Conservation (phyloP, 2,797 vertebrate species). For the Pangasius djambal region DNA sequence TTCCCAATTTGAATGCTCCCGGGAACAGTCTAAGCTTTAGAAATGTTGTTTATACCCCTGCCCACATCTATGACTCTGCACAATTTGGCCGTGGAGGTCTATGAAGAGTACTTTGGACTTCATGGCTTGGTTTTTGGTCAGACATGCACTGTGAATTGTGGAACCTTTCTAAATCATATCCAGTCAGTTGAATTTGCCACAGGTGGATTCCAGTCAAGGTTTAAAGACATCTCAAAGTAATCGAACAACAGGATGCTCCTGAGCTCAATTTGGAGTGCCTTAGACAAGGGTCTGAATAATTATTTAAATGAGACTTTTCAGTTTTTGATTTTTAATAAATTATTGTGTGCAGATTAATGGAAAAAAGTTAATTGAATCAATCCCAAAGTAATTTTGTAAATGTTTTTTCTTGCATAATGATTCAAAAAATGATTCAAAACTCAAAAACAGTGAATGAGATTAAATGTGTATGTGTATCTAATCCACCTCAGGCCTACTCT, state of each 20-base stretch:
- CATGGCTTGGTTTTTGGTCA: not conserved
- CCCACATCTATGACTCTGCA: not conserved
- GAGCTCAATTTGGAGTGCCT: not conserved
- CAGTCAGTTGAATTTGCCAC: not conserved
- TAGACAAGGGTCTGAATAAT: not conserved
- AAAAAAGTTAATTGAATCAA: not conserved
- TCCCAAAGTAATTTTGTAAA: not conserved
- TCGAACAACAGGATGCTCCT: not conserved
- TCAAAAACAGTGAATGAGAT: not conserved
- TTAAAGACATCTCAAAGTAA: not conserved
- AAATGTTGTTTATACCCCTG: not conserved
- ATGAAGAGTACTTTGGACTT: not conserved
- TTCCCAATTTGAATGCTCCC: not conserved
- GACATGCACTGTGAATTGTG: not conserved
- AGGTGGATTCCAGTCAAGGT: not conserved
- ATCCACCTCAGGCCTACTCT: conserved; percentile 62
- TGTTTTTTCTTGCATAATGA: not conserved
- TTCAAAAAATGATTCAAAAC: no score
- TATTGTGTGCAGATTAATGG: not conserved
- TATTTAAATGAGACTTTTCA: not conserved
- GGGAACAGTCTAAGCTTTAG: not conserved
- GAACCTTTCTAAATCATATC: not conserved
- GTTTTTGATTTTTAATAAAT: not conserved
- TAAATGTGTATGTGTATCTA: conserved; percentile 13
- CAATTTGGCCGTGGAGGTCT: no score